Evolutionary conservation across 2,113 vertebrate genomes (phyloP).

Genomic region (Glareola pratincola): DNA sequence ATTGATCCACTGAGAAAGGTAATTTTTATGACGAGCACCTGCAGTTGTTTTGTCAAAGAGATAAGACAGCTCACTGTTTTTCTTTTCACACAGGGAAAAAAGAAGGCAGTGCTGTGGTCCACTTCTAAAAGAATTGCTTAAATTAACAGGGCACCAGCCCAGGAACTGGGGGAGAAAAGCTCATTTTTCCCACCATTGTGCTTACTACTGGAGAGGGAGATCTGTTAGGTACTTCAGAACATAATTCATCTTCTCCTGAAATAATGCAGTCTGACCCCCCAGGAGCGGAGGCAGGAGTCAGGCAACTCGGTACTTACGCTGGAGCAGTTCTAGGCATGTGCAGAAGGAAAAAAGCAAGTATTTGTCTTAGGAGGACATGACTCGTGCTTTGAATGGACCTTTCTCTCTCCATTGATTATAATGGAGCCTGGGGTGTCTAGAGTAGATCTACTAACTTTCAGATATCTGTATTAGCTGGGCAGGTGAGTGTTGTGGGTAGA

Average conservation of each 20-base stretch:
- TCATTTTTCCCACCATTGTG: not conserved
- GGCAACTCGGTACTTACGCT: not conserved
- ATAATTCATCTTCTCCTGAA: not conserved
- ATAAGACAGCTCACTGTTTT: not conserved
- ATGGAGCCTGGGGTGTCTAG: not conserved
- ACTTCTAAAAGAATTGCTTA: not conserved
- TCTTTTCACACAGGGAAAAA: not conserved
- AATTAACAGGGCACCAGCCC: not conserved
- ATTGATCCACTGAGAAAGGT: not conserved
- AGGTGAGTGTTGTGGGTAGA: not conserved
- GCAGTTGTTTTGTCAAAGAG: not conserved
- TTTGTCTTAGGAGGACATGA: not conserved
- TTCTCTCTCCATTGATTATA: not conserved
- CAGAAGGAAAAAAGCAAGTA: not conserved
- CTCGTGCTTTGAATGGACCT: not conserved
- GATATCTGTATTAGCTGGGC: not conserved
- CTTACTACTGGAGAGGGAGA: not conserved
- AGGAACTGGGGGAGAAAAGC: not conserved
- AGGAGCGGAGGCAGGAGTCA: not conserved
- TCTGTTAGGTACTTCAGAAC: not conserved
- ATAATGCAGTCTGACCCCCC: not conserved
- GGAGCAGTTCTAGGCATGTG: not conserved
- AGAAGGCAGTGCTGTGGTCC: not conserved
- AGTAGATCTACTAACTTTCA: not conserved
- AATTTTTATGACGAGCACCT: not conserved